Percentiles rank a stretch among this genome's conserved stretches.
These are phyloP conservation scores for Schizotus pectinicornis DNA, from an alignment of 2,888 invertebrate genomes.

Conservation along the genomic window DNA sequence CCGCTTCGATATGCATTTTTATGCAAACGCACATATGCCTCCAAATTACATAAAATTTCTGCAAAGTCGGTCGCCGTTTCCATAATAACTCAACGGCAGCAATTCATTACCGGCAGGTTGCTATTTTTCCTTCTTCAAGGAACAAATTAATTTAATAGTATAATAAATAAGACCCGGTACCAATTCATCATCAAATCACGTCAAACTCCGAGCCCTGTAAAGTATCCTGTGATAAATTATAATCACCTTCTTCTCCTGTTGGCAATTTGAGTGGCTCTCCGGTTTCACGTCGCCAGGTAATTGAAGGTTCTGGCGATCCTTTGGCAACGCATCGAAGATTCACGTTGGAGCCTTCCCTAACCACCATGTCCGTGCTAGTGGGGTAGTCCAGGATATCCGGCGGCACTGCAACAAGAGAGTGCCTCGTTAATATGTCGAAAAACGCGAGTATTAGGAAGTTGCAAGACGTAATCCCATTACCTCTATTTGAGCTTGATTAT, in stretches of 20 bases:
- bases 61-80: neutral
- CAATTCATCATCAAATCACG: slow-evolving; percentile 6
- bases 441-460: slow-evolving; percentile 1
- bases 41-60: no score
- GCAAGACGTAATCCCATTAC: slow-evolving; percentile 5
- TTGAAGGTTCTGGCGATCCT: slow-evolving; percentile 83
- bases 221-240: slow-evolving; percentile 17
- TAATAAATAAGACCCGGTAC: neutral
- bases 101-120: neutral
- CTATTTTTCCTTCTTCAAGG: neutral
- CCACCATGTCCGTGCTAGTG: slow-evolving; percentile 85
- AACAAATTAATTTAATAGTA: slow-evolving; percentile 5
- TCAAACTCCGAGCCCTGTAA: slow-evolving; percentile 6
- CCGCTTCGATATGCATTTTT: neutral
- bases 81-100: neutral
- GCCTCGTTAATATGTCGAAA: slow-evolving; percentile 7
- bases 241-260: slow-evolving; percentile 71
- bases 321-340: slow-evolving; percentile 86
- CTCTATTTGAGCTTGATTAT: no score
- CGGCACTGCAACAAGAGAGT: slow-evolving; percentile 70
- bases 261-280: slow-evolving; percentile 70
- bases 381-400: slow-evolving; percentile 87
- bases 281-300: slow-evolving; percentile 87
- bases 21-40: neutral
- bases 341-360: slow-evolving; percentile 85